Conservation (phyloP, 1,140 invertebrate genomes). For the Drosophila willistoni region DNA sequence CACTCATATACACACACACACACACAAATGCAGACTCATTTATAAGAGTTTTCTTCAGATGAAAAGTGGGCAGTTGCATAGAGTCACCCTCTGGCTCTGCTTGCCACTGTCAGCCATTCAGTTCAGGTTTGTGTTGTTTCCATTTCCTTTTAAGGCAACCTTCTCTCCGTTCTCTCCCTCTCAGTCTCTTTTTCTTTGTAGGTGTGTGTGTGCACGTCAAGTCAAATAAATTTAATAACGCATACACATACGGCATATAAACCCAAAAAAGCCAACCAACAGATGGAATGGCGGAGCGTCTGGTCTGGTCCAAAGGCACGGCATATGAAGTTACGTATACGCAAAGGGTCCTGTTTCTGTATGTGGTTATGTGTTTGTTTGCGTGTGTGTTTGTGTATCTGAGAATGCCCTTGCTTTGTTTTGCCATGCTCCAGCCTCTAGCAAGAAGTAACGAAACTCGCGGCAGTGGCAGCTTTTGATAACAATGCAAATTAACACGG, state of each 20-base stretch:
- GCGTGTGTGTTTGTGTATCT: slow-evolving; percentile 19
- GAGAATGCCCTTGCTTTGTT: neutral
- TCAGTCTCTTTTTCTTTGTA: neutral
- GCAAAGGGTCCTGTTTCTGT: slow-evolving; percentile 37
- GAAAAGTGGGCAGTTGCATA: slow-evolving; percentile 41
- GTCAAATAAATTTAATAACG: slow-evolving; percentile 82
- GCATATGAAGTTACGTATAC: slow-evolving; percentile 68
- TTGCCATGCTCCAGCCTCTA: slow-evolving; percentile 57
- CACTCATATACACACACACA: slow-evolving; percentile 1
- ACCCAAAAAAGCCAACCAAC: slow-evolving; percentile 32
- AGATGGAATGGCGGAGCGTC: slow-evolving; percentile 12
- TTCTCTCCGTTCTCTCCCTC: neutral
- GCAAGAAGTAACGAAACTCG: slow-evolving; percentile 67
- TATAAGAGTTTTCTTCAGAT: neutral
- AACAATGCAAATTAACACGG: slow-evolving; percentile 75
- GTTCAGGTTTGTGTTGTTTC: slow-evolving; percentile 55
- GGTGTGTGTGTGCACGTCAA: slow-evolving; percentile 62
- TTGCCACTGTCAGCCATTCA: slow-evolving; percentile 28
- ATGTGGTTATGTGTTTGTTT: slow-evolving; percentile 17
- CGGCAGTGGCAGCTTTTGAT: slow-evolving; percentile 56
- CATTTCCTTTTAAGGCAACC: slow-evolving; percentile 37
- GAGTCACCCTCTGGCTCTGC: slow-evolving; percentile 27
- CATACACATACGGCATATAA: slow-evolving; percentile 74
- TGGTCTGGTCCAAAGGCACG: neutral
- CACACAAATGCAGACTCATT: slow-evolving; percentile 10